Base-by-base conservation (phyloP, 2,113 vertebrate genomes). In the Anser brachyrhynchus region DNA sequence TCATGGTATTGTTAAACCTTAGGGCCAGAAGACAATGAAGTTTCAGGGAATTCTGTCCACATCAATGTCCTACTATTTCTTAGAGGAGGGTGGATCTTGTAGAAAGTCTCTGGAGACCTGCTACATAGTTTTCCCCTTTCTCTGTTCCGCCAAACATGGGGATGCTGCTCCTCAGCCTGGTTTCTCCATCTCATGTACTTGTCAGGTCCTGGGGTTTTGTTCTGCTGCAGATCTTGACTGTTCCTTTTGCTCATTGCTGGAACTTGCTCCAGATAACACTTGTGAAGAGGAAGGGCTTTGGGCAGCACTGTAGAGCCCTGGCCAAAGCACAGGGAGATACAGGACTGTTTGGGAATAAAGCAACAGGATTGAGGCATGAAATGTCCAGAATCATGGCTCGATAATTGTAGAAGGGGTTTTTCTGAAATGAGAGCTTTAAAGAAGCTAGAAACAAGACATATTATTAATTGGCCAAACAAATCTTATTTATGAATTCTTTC, bases 131-230 rank as follows among this genome's bases (percentile, higher is more conserved):
- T 13, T 4, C 7, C 8, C 20, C 3, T 59, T 49, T 83, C 72
- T 65, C 35, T 10, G 13, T 73, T 76, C 39, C 8, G 10, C 31
- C 15, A 12, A 3, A 11, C 28, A 7, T 0, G 0, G 13, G 15
- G 37, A 20, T 13, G 37, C 4, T 52, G 35, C 9, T 23, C 11
- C 11, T 73, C 44, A 52, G 9, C 20, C 14, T 84, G 25, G 4
- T 5, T 76, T 76, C 13, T 5, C 16, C 29, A 72, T 3, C 9
- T 49, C 20, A 49, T 11, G 9, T 26, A 21, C 29, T 31, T 55
- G 2, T 28, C 35, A 52, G 29, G 6, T 84, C 13, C 35, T 58
- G 35, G 10, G 28, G 6, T 14, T 75, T 14, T 79, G 26, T 22
- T 80, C 33, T 79, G 57, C 17, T 69, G 35, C 43, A 65, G n/a